Evolutionary conservation across 2,113 vertebrate genomes (phyloP), one percentile per base, ranked within the genome.

Genomic region (Aythya baeri): DNA sequence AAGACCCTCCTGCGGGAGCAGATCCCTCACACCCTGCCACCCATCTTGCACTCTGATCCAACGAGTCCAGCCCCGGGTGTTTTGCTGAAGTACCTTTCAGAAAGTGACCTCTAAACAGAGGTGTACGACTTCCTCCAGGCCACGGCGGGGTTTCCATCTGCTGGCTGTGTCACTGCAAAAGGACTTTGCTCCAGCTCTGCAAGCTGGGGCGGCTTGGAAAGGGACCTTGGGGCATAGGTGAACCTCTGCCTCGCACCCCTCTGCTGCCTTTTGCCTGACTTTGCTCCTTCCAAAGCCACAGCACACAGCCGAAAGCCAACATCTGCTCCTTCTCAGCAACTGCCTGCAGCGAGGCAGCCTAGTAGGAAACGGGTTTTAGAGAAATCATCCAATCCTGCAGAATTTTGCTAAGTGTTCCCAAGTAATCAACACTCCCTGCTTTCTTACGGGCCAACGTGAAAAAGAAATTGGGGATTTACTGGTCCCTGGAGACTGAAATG

Each of bases 291-390:
- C 72, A 36, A 57, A 79, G 36, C 32, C 78, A 41, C 2, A 8
- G 32, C 2, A 14, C 44, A 20, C 31, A 31, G 38, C 0, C 55
- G 61, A 38, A 76, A 50, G 65, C 11, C 17, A 79, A 29, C 61
- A 76, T 52, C 88, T 91, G 88, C 79, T 89, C 62, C 91, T 63
- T 13, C 91, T 62, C 66, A 72, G 83, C 72, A 46, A 32, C 79
- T 43, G 62, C 50, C 82, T 6, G 7, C 65, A 50, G 83, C 29
- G 50, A 91, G 73, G 88, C 76, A 95, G 76, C 15, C 0, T 0
- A 83, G 55, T 32, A 62, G 25, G 27, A 57, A 95, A 83, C 31
- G 25, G 0, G 17, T 43, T 27, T 38, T 44, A 83, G 68, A 23
- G 73, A 78, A 77, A 86, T 77, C 88, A 92, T 83, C n/a, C 80